Evolutionary conservation across 2,888 invertebrate species (phyloP).

Genomic region (Hydroisotoma schaefferi): DNA sequence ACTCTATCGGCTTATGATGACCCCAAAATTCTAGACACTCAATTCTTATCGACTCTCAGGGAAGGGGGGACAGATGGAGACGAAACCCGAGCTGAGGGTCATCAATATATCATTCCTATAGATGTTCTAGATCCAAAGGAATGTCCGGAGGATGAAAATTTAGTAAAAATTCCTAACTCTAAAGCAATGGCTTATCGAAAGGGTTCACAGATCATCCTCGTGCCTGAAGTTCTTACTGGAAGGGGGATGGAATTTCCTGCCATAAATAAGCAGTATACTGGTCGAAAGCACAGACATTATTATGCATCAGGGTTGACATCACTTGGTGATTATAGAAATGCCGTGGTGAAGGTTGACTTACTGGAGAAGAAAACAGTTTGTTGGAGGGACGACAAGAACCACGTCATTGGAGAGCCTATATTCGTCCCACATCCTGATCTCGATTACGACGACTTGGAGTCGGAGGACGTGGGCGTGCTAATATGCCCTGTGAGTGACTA

Average conservation of each 20-base stretch:
- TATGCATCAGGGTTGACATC: slow-evolving; percentile 54
- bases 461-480: slow-evolving; percentile 56
- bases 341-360: slow-evolving; percentile 53
- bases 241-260: slow-evolving; percentile 55
- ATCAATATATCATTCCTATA: slow-evolving; percentile 39
- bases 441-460: slow-evolving; percentile 47
- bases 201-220: slow-evolving; percentile 50
- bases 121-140: slow-evolving; percentile 39
- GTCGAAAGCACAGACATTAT: slow-evolving; percentile 54
- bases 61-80: slow-evolving; percentile 32
- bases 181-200: slow-evolving; percentile 52
- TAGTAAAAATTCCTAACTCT: slow-evolving; percentile 51
- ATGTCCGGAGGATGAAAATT: slow-evolving; percentile 50
- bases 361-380: slow-evolving; percentile 49
- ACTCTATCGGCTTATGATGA: slow-evolving; percentile 52
- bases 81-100: slow-evolving; percentile 36
- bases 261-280: slow-evolving; percentile 52
- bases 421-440: slow-evolving; percentile 54
- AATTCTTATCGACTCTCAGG: slow-evolving; percentile 50
- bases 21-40: slow-evolving; percentile 51
- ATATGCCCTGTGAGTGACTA: slow-evolving; percentile 50
- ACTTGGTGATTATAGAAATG: slow-evolving; percentile 49
- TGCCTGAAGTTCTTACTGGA: slow-evolving; percentile 46
- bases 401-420: slow-evolving; percentile 54
- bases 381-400: slow-evolving; percentile 52